Evolutionary conservation across 2,797 vertebrate species (phyloP).

Genomic region (Protonibea diacanthus): DNA sequence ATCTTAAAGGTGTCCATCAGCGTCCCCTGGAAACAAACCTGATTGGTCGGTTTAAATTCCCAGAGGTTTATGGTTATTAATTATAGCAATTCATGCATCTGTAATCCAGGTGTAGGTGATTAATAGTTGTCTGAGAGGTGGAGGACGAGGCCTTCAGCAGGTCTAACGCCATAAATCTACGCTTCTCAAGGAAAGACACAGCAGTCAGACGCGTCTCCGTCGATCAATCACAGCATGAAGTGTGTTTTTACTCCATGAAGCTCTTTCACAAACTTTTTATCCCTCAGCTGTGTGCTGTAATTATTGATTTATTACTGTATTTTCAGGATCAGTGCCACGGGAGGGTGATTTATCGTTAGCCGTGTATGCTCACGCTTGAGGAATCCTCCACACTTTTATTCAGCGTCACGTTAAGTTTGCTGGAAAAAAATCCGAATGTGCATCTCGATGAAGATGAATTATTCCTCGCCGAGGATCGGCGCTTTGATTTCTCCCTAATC

Average conservation of each 20-base stretch:
- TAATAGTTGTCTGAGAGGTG: conserved; percentile 50
- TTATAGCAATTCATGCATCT: conserved; percentile 48
- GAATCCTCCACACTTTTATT: conserved; percentile 33
- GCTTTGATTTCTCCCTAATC: conserved; percentile 69
- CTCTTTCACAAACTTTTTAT: conserved; percentile 41
- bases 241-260: conserved; percentile 37
- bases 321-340: conserved; percentile 33
- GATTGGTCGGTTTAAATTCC: conserved; percentile 36
- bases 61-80: conserved; percentile 62
- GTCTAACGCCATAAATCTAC: conserved; percentile 40
- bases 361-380: conserved; percentile 19
- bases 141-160: conserved; percentile 58
- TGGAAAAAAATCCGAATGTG: conserved; percentile 13
- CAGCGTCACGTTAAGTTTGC: conserved; percentile 21
- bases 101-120: conserved; percentile 62
- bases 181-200: conserved; percentile 45
- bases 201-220: conserved; percentile 15
- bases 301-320: conserved; percentile 50
- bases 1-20: conserved; percentile 10
- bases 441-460: conserved; percentile 57
- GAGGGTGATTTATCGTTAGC: conserved; percentile 42
- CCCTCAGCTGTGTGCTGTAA: conserved; percentile 23
- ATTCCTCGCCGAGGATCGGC: conserved; percentile 25
- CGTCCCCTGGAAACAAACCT: conserved; percentile 17
- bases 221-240: conserved; percentile 7